A percentile compares a stretch with the other conserved stretches of the same genome.
These are phyloP conservation scores for Physella acuta DNA, from an alignment of 1,140 invertebrate genomes.

Conservation along the genomic window DNA sequence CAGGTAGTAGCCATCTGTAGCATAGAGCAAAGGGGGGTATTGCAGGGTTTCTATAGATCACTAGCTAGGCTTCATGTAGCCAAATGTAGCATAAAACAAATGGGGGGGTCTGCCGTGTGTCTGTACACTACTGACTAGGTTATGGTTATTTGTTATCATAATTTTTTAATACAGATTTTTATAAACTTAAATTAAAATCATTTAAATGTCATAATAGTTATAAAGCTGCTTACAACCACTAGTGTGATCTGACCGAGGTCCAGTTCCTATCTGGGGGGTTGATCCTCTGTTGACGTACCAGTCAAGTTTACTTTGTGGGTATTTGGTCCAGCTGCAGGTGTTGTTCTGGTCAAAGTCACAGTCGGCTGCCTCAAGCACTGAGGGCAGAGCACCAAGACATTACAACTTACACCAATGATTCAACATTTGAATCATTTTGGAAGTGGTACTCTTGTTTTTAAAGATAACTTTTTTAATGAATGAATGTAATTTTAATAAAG, in stretches of 20 bases:
- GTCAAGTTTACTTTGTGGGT: neutral
- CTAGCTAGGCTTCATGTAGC: neutral
- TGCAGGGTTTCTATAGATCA: neutral
- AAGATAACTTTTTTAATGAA: no score
- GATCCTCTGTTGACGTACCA: neutral
- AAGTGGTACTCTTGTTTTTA: no score
- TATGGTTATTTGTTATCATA: neutral
- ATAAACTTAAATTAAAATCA: neutral
- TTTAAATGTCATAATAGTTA: neutral
- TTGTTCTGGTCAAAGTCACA: neutral
- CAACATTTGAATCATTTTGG: no score
- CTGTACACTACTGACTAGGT: neutral
- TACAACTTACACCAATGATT: no score
- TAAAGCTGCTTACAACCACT: neutral
- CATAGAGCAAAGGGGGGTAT: neutral
- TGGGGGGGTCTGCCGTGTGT: neutral
- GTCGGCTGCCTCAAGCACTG: neutral
- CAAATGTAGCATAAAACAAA: neutral
- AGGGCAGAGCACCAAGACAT: no score
- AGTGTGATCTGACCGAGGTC: neutral
- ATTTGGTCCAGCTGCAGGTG: neutral
- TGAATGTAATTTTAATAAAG: no score
- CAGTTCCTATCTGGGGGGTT: neutral
- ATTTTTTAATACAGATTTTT: neutral
- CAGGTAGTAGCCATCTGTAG: slow-evolving; percentile 39